These are phyloP conservation scores for Thunnus maccoyii DNA, from an alignment of 2,113 vertebrate species.

Conservation along the genomic window DNA sequence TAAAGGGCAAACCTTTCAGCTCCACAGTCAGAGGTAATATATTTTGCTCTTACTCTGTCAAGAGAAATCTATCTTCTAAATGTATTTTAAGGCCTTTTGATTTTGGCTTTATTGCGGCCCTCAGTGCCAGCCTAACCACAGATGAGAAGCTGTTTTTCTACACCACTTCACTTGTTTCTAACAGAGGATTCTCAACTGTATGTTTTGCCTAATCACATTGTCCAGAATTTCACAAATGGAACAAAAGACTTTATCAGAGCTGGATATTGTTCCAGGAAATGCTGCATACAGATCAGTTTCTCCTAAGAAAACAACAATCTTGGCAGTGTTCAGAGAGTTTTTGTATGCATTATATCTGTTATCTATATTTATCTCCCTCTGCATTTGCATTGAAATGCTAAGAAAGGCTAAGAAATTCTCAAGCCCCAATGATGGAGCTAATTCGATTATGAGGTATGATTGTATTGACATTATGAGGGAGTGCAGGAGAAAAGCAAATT, in stretches of 20 bases:
- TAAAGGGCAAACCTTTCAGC: constrained; percentile 27
- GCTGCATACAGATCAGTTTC: constrained; percentile 11
- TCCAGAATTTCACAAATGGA: constrained; percentile 51
- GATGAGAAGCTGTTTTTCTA: neutral
- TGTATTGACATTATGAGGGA: too few relatives aligned
- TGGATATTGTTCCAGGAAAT: constrained; percentile 21
- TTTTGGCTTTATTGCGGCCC: constrained; percentile 9
- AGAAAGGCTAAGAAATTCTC: neutral
- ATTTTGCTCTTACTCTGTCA: constrained; percentile 32
- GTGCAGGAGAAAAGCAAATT: too few relatives aligned
- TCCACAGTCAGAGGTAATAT: constrained; percentile 24
- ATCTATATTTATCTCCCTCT: neutral
- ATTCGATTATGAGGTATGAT: too few relatives aligned
- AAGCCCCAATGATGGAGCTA: neutral
- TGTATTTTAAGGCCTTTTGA: constrained; percentile 31
- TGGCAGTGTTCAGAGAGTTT: constrained; percentile 9
- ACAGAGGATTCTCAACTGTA: constrained; percentile 10
- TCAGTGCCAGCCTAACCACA: constrained; percentile 1
- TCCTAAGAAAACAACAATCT: constrained; percentile 23
- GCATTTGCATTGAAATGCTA: neutral
- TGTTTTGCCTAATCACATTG: constrained; percentile 36
- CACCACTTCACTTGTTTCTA: constrained; percentile 2
- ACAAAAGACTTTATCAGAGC: constrained; percentile 46
- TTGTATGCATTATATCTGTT: neutral
- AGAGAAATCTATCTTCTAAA: constrained; percentile 20